phyloP scores from a whole-genome alignment of 2,888 invertebrate genomes.

The Globia sparganii region DNA sequence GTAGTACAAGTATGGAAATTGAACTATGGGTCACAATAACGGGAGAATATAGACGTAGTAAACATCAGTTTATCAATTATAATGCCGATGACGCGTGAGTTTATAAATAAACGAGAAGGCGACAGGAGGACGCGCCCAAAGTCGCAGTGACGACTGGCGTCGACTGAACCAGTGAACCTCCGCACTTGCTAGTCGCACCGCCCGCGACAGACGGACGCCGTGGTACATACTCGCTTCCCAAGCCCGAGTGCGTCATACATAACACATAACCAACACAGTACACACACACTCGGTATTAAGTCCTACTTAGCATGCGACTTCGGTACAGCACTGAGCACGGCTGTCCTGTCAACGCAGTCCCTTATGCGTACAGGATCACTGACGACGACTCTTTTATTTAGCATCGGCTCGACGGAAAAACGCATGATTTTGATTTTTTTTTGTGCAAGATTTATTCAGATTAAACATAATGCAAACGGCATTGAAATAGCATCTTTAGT shows the following conservation, averaged over 20 bases:
- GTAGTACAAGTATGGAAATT: conserved; percentile 31
- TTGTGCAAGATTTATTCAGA: conserved; percentile 32
- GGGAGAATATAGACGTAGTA: conserved; percentile 68
- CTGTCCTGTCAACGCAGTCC: conserved; percentile 70
- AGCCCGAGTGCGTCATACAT: conserved; percentile 80
- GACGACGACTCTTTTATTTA: conserved; percentile 22
- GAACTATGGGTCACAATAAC: conserved; percentile 54
- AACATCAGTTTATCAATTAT: conserved; percentile 81
- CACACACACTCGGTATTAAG: conserved; percentile 75
- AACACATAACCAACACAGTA: conserved; percentile 75
- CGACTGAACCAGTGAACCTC: conserved; percentile 77
- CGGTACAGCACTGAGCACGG: conserved; percentile 69
- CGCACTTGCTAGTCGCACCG: conserved; percentile 63
- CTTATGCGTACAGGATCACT: conserved; percentile 53
- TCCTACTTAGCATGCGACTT: conserved; percentile 82
- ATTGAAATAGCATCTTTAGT: conserved; percentile 48
- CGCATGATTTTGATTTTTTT: conserved; percentile 1
- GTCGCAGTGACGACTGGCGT: conserved; percentile 82
- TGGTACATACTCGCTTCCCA: conserved; percentile 77
- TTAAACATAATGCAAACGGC: conserved; percentile 23
- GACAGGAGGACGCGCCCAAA: conserved; percentile 88
- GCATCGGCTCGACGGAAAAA: conserved; percentile 14
- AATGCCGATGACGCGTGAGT: conserved; percentile 83
- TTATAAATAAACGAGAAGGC: conserved; percentile 86
- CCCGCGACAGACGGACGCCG: conserved; percentile 82